These are phyloP conservation scores for Camponotus vicinus DNA, from an alignment of 1,140 invertebrate species.

Conservation along the genomic window DNA sequence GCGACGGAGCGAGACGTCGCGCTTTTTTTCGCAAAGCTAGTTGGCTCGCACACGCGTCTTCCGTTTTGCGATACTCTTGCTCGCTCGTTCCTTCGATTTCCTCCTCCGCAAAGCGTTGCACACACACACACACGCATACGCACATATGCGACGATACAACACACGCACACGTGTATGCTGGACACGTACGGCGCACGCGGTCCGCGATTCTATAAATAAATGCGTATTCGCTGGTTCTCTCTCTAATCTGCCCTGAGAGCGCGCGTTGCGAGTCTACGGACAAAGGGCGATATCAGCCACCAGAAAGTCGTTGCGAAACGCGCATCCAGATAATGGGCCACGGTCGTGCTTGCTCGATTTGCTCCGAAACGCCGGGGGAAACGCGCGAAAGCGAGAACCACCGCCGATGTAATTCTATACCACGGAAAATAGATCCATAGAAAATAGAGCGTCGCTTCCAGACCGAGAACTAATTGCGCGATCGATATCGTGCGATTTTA, in stretches of 20 bases:
- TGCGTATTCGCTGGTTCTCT: constrained; percentile 63
- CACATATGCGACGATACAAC: too few species aligned
- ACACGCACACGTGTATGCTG: constrained; percentile 2
- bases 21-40: constrained; percentile 43
- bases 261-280: constrained; percentile 62
- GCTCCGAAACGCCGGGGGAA: neutral
- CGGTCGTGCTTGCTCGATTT: neutral
- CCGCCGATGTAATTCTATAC: constrained; percentile 56
- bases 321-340: constrained; percentile 24
- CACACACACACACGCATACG: neutral
- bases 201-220: constrained; percentile 80
- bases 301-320: constrained; percentile 69
- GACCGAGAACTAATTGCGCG: constrained; percentile 50
- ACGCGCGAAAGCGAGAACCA: neutral
- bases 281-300: constrained; percentile 73
- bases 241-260: constrained; percentile 72
- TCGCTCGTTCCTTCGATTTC: constrained; percentile 11
- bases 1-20: constrained; percentile 19
- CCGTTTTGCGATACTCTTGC: constrained; percentile 67
- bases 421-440: constrained; percentile 66
- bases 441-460: constrained; percentile 30
- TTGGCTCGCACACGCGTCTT: constrained; percentile 69
- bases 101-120: neutral
- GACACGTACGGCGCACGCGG: constrained; percentile 45
- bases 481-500: constrained; percentile 6